Percentiles rank a stretch among this genome's conserved stretches.
phyloP scores from a whole-genome alignment of 1,140 invertebrate species.

The Meteorus sp. region DNA sequence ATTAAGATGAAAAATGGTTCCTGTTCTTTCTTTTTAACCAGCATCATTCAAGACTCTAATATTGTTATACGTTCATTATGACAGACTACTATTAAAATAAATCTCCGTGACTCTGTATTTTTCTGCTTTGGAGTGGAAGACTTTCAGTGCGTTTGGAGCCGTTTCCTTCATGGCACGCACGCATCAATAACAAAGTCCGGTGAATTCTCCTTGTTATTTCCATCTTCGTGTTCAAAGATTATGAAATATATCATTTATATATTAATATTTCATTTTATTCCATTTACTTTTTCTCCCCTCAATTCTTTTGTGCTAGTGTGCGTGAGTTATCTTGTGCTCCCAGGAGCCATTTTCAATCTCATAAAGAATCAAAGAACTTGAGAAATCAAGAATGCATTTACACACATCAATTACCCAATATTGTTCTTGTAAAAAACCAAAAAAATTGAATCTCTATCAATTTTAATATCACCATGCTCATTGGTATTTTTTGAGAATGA shows the following conservation, averaged over 20 bases:
- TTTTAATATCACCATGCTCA: not conserved
- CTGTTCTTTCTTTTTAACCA: not conserved
- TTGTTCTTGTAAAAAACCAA: conserved; percentile 9
- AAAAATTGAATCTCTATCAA: conserved; percentile 1
- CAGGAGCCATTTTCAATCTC: conserved; percentile 35
- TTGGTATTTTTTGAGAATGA: not conserved
- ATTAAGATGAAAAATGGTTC: conserved; percentile 38
- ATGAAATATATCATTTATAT: not conserved
- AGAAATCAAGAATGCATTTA: conserved; percentile 29
- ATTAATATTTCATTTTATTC: not conserved
- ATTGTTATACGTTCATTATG: conserved; percentile 5
- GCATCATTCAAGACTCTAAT: not conserved
- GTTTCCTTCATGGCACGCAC: conserved; percentile 1
- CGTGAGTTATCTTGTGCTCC: conserved; percentile 7
- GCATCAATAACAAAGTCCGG: conserved; percentile 11
- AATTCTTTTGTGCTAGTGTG: conserved; percentile 15
- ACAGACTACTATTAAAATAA: conserved; percentile 16
- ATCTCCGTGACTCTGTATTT: conserved; percentile 5
- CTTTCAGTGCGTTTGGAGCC: not conserved
- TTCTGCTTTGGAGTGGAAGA: conserved; percentile 23
- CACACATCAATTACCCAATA: conserved; percentile 5
- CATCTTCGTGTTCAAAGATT: too few relatives aligned
- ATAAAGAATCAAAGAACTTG: conserved; percentile 25
- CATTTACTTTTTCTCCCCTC: not conserved
- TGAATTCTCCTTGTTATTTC: conserved; percentile 9